Evolutionary conservation across 2,888 invertebrate genomes (phyloP), one percentile per base, ranked within the genome.

Genomic region (Yponomeuta sedellus): DNA sequence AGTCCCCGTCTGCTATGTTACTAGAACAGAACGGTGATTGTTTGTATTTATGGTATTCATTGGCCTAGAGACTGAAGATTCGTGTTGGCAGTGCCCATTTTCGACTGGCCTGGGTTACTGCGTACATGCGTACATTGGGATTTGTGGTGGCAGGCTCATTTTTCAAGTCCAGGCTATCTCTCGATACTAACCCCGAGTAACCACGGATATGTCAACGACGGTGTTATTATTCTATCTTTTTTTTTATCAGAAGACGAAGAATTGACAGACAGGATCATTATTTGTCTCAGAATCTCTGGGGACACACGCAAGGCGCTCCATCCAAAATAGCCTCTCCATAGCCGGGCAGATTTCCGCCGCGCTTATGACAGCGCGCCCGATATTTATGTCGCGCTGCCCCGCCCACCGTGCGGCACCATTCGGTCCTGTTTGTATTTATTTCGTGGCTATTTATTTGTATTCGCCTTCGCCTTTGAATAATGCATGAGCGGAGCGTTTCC

Each of bases 401-500:
- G 89, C 90, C 91, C 87, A 86, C 81, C 77, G 81, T 83, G 85
- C 78, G 86, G 86, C 87, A 86, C 86, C 89, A 88, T 89, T 90
- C 90, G 86, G 88, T 83, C 87, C 86, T 88, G 63, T 40, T 58
- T 89, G 88, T 90, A 90, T 90, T 89, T 91, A 89, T 90, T 90
- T 84, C 83, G 83, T 86, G 87, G 83, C 90, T 88, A 90, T 91
- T 90, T 91, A 91, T 90, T 91, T 90, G 90, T 91, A 89, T 90
- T 90, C 87, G 88, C 82, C 82, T 86, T 85, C 75, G 83, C 81
- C 79, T 88, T 86, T 91, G 90, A 91, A 91, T 91, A 85, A 91
- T 89, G 83, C 86, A 91, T 90, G 89, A 88, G 86, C 85, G 77
- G 78, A 85, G 81, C 83, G 85, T 90, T 88, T 89, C 90, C 90